These are phyloP conservation scores for Exocentrus adspersus DNA, from an alignment of 2,888 invertebrate species.

Conservation along the genomic window DNA sequence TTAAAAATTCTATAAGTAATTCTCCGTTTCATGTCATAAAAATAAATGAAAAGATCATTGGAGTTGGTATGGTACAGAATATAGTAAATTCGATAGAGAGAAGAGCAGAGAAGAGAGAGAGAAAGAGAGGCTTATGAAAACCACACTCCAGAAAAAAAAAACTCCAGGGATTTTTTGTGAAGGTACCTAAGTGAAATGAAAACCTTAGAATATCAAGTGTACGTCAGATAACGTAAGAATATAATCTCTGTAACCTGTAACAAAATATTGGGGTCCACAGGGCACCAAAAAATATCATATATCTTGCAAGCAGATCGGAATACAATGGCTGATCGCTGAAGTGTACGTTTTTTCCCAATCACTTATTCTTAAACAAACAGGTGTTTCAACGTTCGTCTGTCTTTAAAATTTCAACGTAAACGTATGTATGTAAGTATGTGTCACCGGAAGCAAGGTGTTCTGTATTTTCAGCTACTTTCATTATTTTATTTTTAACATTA, in stretches of 20 bases:
- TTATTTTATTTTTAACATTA: slow-evolving; percentile 16
- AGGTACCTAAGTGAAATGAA: no score
- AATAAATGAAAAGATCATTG: no score
- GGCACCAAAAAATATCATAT: slow-evolving; percentile 8
- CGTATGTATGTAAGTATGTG: no score
- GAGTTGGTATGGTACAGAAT: no score
- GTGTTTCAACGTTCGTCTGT: background rate
- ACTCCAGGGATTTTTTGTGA: no score
- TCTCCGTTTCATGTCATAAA: no score
- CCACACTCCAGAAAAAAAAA: no score
- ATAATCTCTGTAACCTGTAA: background rate
- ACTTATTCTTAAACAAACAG: background rate
- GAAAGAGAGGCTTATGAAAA: no score
- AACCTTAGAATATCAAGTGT: no score
- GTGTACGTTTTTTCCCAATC: background rate
- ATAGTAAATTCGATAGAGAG: no score
- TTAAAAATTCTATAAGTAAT: no score
- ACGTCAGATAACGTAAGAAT: background rate
- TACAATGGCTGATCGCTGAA: background rate
- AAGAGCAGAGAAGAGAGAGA: no score
- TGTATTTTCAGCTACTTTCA: slow-evolving; percentile 29
- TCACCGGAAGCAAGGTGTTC: slow-evolving; percentile 40
- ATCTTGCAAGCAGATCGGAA: background rate
- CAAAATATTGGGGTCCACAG: slow-evolving; percentile 2
- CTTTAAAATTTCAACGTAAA: slow-evolving; percentile 2